Evolutionary conservation across 2,888 invertebrate genomes (phyloP), one percentile per base, ranked within the genome.

Genomic region (Nomada fabriciana): DNA sequence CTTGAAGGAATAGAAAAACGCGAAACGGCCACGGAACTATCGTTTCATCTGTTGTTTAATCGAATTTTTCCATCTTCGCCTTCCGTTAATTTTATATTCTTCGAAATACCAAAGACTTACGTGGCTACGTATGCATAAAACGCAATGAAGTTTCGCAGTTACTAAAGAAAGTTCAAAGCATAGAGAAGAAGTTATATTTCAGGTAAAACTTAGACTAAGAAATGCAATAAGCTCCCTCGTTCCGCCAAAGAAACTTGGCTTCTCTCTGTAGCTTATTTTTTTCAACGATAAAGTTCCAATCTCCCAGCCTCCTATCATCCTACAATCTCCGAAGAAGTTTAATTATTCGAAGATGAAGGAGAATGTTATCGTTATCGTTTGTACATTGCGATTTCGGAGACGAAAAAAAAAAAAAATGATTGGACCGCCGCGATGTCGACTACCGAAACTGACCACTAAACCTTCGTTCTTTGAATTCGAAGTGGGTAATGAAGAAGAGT

Each of bases 1-100:
- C 67, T 23, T 20, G 71, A 53, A 61, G 68, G 68, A 79, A 75
- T 70, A 69, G 67, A 75, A 73, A 61, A 68, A 63, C 20, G 18
- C 52, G 18, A 52, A 47, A 20, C 20, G n/a, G 20, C 43, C 3
- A 23, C 1, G 15, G 15, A 47, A 47, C 13, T 13, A 47, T 47
- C 15, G 13, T 15, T 47, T 47, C 13, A 15, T 47, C 47, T 13
- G 11, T 47, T 15, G 47, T 11, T 47, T 3, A 13, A 47, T 47
- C 47, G 15, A 47, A 47, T 13, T 47, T 11, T 13, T 47, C 47
- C 15, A 13, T 13, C 15, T 3, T 47, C 4, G 3, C 47, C 15
- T 47, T 15, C 15, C 47, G 1, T 15, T 15, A 47, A 47, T 47
- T 47, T 47, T 47, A 47, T 0, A 15, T 15, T 3, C 15, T 15